These are phyloP conservation scores for Dexiosoma caninum DNA, from an alignment of 2,888 invertebrate genomes.

Conservation along the genomic window DNA sequence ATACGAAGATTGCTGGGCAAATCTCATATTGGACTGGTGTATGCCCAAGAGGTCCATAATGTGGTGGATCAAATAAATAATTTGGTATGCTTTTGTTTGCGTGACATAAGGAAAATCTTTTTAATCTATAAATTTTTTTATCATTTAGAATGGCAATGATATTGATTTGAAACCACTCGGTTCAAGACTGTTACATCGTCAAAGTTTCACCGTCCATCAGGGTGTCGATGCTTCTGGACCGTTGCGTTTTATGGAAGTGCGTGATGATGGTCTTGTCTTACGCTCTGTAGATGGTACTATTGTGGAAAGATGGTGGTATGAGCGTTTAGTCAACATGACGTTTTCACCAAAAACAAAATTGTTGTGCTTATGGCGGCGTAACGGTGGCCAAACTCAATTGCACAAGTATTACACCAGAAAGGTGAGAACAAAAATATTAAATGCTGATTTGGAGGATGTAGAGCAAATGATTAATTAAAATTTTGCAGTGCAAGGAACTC, in stretches of 20 bases:
- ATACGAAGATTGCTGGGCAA: slow-evolving; percentile 95
- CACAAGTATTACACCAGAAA: slow-evolving; percentile 99
- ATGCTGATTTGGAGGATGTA: background rate
- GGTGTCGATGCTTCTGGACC: slow-evolving; percentile 95
- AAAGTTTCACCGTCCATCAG: slow-evolving; percentile 98
- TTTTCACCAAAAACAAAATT: slow-evolving; percentile 99
- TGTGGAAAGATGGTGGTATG: slow-evolving; percentile 99
- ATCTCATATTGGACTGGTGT: slow-evolving; percentile 97
- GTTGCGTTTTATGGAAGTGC: slow-evolving; percentile 93
- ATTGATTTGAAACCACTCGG: slow-evolving; percentile 97
- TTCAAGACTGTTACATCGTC: slow-evolving; percentile 94
- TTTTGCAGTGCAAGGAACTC: slow-evolving; percentile 93
- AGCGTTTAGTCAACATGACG: slow-evolving; percentile 99
- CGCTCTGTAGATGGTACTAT: slow-evolving; percentile 91
- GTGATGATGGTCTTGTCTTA: slow-evolving; percentile 95
- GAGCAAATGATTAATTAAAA: background rate
- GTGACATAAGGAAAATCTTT: background rate
- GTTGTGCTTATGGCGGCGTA: slow-evolving; percentile 97
- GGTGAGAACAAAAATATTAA: too few relatives aligned
- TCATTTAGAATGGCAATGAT: slow-evolving; percentile 98
- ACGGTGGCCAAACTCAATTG: slow-evolving; percentile 94
- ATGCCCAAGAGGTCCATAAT: slow-evolving; percentile 98
- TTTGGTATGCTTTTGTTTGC: slow-evolving; percentile 83
- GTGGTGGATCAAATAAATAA: slow-evolving; percentile 95
- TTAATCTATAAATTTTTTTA: background rate